Evolutionary conservation across 2,888 invertebrate species (phyloP).

Genomic region (Catocala nupta): DNA sequence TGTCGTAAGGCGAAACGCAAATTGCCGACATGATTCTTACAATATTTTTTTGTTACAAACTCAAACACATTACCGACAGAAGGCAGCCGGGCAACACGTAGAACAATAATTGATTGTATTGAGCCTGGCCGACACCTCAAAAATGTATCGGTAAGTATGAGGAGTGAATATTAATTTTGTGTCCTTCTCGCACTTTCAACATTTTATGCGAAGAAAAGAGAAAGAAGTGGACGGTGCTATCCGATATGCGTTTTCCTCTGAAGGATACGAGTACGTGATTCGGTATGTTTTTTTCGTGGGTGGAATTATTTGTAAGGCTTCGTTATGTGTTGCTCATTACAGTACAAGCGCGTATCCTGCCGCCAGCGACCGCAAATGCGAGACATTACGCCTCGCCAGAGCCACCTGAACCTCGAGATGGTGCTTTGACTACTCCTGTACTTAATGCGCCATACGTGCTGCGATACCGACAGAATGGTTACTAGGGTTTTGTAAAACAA

Average conservation of each 20-base stretch:
- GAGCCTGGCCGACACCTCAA: constrained; percentile 79
- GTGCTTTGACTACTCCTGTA: constrained; percentile 50
- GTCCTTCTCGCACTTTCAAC: constrained; percentile 60
- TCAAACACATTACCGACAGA: constrained; percentile 77
- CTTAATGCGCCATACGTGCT: constrained; percentile 76
- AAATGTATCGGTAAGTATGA: constrained; percentile 70
- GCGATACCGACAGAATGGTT: constrained; percentile 52
- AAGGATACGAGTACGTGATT: constrained; percentile 86
- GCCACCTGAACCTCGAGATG: constrained; percentile 76
- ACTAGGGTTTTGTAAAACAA: constrained; percentile 57
- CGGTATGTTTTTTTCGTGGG: constrained; percentile 85
- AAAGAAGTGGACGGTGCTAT: constrained; percentile 72
- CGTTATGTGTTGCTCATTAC: constrained; percentile 87
- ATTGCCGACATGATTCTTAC: constrained; percentile 70
- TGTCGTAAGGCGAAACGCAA: constrained; percentile 60
- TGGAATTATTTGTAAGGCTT: constrained; percentile 87
- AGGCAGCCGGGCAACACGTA: constrained; percentile 81
- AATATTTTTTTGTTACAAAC: constrained; percentile 67
- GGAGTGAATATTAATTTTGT: constrained; percentile 71
- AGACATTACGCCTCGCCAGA: constrained; percentile 75
- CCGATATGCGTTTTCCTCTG: constrained; percentile 85
- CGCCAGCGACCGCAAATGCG: constrained; percentile 83
- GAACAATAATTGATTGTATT: constrained; percentile 85
- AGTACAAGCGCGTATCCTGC: constrained; percentile 85
- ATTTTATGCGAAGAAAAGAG: constrained; percentile 59